Evolutionary conservation across 2,888 invertebrate species (phyloP).

Genomic region (Psococerastis gibbosa): DNA sequence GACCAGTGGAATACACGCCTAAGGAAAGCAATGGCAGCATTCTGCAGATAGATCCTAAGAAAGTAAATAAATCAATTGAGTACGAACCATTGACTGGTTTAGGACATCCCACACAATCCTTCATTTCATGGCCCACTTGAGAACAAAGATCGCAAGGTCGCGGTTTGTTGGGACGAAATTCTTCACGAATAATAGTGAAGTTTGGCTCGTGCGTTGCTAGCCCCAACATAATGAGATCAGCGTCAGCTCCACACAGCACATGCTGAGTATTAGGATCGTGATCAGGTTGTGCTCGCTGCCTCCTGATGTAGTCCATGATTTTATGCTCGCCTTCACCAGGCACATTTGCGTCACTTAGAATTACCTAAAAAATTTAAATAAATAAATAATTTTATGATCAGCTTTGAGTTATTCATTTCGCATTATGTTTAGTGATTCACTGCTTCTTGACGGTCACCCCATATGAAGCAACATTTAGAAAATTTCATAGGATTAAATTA

Average conservation of each 20-base stretch:
- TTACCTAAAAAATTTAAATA: conserved; percentile 37
- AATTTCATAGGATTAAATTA: too few species aligned
- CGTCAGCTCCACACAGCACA: conserved; percentile 95
- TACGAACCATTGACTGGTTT: conserved; percentile 1
- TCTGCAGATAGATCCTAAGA: too few species aligned
- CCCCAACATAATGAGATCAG: conserved; percentile 95
- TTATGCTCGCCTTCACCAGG: conserved; percentile 98
- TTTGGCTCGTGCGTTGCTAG: conserved; percentile 97
- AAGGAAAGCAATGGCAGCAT: too few species aligned
- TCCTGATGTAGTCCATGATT: conserved; percentile 98
- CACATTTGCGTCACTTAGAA: conserved; percentile 97
- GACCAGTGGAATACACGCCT: too few species aligned
- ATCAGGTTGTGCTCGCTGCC: conserved; percentile 81
- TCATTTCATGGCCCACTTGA: conserved; percentile 74
- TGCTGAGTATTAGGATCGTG: conserved; percentile 98
- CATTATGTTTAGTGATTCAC: too few species aligned
- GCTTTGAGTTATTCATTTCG: too few species aligned
- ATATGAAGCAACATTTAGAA: too few species aligned
- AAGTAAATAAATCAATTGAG: too few species aligned
- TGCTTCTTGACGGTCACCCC: too few species aligned
- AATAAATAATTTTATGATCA: too few species aligned
- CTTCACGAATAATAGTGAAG: conserved; percentile 96
- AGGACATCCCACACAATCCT: conserved; percentile 61
- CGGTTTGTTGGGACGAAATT: conserved; percentile 94
- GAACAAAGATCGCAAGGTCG: conserved; percentile 92